Conservation (phyloP, 2,888 invertebrate species). For the Himalopsyche anomala region DNA sequence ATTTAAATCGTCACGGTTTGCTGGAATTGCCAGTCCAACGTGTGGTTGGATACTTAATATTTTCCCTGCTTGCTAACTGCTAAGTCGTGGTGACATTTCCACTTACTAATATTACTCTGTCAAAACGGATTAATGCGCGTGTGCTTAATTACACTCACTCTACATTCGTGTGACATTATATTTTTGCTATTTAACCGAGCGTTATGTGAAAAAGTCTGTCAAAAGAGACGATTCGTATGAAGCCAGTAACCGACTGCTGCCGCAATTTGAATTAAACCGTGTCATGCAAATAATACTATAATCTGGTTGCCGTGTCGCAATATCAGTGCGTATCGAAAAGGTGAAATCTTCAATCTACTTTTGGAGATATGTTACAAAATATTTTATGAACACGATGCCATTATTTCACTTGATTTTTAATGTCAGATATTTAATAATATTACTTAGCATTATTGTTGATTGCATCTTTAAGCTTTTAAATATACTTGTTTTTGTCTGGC, state of each 20-base stretch:
- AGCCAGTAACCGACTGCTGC: not conserved
- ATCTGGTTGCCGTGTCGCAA: conserved; percentile 17
- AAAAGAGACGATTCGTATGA: conserved; percentile 1
- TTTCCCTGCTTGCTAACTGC: conserved; percentile 4
- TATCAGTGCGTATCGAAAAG: conserved; percentile 27
- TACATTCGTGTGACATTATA: not conserved
- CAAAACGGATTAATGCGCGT: conserved; percentile 26
- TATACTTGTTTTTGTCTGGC: no score
- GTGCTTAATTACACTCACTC: conserved; percentile 19
- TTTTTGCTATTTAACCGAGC: conserved; percentile 18
- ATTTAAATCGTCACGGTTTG: no score
- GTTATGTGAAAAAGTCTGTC: conserved; percentile 4
- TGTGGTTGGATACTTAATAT: not conserved
- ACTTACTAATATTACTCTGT: conserved; percentile 31
- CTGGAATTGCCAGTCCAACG: not conserved
- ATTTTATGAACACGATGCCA: no score
- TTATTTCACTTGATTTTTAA: not conserved
- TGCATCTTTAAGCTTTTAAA: no score
- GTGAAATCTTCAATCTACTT: conserved; percentile 6
- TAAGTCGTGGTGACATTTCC: not conserved
- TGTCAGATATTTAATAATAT: not conserved
- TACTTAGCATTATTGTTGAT: no score
- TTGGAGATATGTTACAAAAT: not conserved
- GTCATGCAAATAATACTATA: conserved; percentile 14
- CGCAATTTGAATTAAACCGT: conserved; percentile 28